Conservation (phyloP, 1,140 invertebrate genomes). For the Drosophila suzukii region DNA sequence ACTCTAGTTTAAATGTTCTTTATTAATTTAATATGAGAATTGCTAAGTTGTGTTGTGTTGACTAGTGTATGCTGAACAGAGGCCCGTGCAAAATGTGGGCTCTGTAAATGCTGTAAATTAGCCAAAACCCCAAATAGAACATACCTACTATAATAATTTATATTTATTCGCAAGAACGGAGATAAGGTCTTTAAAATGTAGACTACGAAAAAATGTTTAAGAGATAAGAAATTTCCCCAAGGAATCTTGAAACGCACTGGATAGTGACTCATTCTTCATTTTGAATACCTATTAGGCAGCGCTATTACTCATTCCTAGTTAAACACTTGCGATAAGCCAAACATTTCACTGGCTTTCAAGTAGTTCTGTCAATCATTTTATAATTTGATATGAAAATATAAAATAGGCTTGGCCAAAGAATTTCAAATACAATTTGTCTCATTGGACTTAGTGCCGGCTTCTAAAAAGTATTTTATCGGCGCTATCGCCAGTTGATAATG, state of each 20-base stretch:
- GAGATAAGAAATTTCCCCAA: background rate
- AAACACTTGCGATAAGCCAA: slow-evolving; percentile 1
- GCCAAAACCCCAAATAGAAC: slow-evolving; percentile 15
- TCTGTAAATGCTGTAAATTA: slow-evolving; percentile 29
- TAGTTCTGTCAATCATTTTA: slow-evolving; percentile 10
- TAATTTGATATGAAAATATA: slow-evolving; percentile 21
- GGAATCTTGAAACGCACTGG: background rate
- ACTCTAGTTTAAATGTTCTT: background rate
- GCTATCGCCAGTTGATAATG: slow-evolving; percentile 69
- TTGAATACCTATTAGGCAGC: slow-evolving; percentile 5
- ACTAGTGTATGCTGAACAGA: slow-evolving; percentile 15
- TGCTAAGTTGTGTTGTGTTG: background rate
- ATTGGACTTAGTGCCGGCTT: slow-evolving; percentile 58
- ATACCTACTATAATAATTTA: slow-evolving; percentile 1
- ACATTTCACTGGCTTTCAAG: slow-evolving; percentile 10
- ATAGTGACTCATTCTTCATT: slow-evolving; percentile 19
- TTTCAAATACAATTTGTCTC: slow-evolving; percentile 70
- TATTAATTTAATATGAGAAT: too few species aligned
- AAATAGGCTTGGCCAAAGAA: slow-evolving; percentile 45
- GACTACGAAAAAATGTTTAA: background rate
- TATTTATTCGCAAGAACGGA: background rate
- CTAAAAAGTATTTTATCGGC: slow-evolving; percentile 71
- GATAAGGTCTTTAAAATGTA: slow-evolving; percentile 6
- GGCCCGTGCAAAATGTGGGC: slow-evolving; percentile 6
- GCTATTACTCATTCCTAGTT: slow-evolving; percentile 6